Conservation (phyloP, 2,888 invertebrate genomes). For the Mesorhabditis belari region DNA sequence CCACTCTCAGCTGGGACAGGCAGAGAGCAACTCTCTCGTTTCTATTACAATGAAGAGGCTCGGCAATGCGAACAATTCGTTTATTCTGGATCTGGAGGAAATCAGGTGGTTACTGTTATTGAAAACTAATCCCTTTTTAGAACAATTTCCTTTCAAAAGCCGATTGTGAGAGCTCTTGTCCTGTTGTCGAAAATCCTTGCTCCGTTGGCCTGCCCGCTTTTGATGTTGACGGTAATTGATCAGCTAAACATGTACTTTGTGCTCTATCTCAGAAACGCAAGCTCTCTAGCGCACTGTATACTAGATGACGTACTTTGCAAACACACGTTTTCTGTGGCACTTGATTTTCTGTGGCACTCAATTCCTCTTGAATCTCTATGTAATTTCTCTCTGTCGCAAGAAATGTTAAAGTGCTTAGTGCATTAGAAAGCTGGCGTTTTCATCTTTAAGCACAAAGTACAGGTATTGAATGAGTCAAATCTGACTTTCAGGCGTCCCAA, state of each 20-base stretch:
- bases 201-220: conserved; percentile 1
- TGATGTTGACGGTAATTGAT: conserved; percentile 11
- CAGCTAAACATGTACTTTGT: too few relatives aligned
- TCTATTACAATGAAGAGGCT: conserved; percentile 29
- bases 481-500: neutral
- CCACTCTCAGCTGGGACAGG: conserved; percentile 38
- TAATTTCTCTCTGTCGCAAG: too few relatives aligned
- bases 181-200: conserved; percentile 48
- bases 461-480: neutral
- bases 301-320: too few relatives aligned
- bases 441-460: neutral
- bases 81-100: conserved; percentile 49
- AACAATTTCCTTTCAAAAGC: conserved; percentile 50
- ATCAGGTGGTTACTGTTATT: conserved; percentile 29
- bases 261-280: too few relatives aligned
- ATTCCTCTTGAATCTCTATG: too few relatives aligned
- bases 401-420: too few relatives aligned
- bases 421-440: too few relatives aligned
- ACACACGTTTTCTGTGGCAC: too few relatives aligned
- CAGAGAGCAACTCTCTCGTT: conserved; percentile 26
- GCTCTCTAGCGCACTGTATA: too few relatives aligned
- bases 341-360: too few relatives aligned
- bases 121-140: neutral
- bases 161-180: conserved; percentile 44
- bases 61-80: conserved; percentile 43